Evolutionary conservation across 2,113 vertebrate genomes (phyloP).

Genomic region (Siphamia tubifer): DNA sequence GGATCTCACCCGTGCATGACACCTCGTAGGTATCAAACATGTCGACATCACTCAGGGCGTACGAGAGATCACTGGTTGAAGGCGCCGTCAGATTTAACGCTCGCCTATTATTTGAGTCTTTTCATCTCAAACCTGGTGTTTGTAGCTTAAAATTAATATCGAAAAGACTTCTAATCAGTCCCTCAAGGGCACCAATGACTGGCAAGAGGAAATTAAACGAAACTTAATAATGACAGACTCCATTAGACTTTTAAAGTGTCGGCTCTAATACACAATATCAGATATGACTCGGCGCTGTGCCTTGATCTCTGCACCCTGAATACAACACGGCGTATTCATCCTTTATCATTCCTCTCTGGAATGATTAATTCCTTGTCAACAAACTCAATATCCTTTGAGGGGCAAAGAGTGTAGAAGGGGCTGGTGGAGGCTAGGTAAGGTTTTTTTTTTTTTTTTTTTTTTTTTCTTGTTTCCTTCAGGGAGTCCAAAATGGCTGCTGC

Average conservation of each 20-base stretch:
- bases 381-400: slow-evolving; percentile 17
- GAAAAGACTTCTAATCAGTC: slow-evolving; percentile 14
- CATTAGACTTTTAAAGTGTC: slow-evolving; percentile 30
- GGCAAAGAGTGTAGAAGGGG: not conserved
- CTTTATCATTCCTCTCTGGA: not conserved
- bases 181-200: slow-evolving; percentile 9
- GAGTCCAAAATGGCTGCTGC: slow-evolving; percentile 66
- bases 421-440: not conserved
- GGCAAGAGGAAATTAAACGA: slow-evolving; percentile 35
- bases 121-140: not conserved
- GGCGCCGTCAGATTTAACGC: not conserved
- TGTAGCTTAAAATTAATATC: slow-evolving; percentile 14
- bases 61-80: not conserved
- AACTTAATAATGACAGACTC: slow-evolving; percentile 43
- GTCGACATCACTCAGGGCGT: slow-evolving; percentile 22
- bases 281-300: slow-evolving; percentile 13
- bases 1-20: slow-evolving; percentile 22
- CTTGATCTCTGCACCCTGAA: slow-evolving; percentile 33
- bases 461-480: slow-evolving; percentile 18
- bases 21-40: slow-evolving; percentile 32
- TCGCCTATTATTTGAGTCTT: not conserved
- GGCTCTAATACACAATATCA: slow-evolving; percentile 26
- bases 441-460: not conserved
- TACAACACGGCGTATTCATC: not conserved
- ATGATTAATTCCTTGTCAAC: slow-evolving; percentile 10